phyloP scores from a whole-genome alignment of 2,797 vertebrate genomes.

The Ispidina lecontei region DNA sequence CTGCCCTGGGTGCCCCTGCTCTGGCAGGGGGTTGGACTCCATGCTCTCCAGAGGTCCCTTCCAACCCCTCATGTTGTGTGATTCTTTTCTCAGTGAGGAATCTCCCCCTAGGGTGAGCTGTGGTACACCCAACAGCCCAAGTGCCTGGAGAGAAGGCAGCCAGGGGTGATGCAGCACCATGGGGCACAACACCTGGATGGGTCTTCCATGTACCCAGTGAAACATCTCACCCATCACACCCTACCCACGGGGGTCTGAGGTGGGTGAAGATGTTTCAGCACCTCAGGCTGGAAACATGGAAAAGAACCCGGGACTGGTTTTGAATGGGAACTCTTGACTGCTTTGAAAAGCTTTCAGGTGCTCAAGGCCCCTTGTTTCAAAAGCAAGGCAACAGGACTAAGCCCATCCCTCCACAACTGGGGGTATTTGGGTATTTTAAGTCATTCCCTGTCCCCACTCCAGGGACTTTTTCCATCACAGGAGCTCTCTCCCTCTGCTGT shows the following conservation, averaged over 20 bases:
- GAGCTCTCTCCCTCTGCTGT: neutral
- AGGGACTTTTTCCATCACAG: neutral
- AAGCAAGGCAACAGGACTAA: neutral
- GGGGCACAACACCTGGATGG: rapidly evolving
- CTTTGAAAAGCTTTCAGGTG: neutral
- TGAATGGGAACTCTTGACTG: neutral
- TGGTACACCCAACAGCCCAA: neutral
- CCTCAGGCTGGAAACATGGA: rapidly evolving
- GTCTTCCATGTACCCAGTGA: neutral
- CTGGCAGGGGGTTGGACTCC: too few relatives aligned
- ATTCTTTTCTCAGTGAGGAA: neutral
- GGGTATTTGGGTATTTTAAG: neutral
- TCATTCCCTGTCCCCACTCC: neutral
- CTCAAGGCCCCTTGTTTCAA: neutral
- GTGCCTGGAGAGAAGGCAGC: neutral
- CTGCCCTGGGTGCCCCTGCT: too few relatives aligned
- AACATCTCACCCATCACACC: neutral
- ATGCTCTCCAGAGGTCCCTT: too few relatives aligned
- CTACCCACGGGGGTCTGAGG: neutral
- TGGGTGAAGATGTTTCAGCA: neutral
- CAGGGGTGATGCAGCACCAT: rapidly evolving
- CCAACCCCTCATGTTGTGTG: too few relatives aligned
- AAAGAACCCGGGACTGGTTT: neutral
- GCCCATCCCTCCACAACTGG: rapidly evolving
- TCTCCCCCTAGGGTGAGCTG: neutral